These are phyloP conservation scores for Papilio elwesi DNA, from an alignment of 2,888 invertebrate species.

Conservation along the genomic window DNA sequence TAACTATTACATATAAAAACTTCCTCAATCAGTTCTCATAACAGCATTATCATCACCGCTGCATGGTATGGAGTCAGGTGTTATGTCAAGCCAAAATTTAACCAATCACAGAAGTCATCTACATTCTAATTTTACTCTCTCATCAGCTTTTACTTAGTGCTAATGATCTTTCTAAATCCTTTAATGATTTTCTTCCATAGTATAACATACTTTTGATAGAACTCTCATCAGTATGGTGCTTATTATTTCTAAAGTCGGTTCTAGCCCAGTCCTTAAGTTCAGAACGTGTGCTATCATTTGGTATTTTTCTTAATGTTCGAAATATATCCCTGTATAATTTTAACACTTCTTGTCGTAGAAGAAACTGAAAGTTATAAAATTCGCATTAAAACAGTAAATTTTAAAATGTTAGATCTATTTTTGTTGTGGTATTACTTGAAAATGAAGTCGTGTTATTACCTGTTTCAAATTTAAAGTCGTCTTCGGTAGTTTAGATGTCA, in stretches of 20 bases:
- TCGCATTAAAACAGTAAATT: not conserved
- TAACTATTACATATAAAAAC: too few relatives aligned
- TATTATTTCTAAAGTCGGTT: conserved; percentile 89
- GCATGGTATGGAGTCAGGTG: too few relatives aligned
- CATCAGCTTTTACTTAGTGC: conserved; percentile 80
- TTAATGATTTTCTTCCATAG: conserved; percentile 88
- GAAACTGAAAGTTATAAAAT: conserved; percentile 86
- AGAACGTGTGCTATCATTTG: conserved; percentile 84
- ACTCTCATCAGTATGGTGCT: conserved; percentile 88
- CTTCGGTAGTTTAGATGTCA: conserved; percentile 76
- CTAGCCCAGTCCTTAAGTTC: conserved; percentile 90
- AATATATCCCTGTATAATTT: conserved; percentile 90
- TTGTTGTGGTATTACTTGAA: not conserved
- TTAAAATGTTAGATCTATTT: not conserved
- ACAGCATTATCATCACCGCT: too few relatives aligned
- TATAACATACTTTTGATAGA: conserved; percentile 88
- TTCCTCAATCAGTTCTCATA: too few relatives aligned
- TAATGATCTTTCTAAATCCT: conserved; percentile 87
- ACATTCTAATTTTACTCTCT: not conserved
- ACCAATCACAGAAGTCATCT: not conserved
- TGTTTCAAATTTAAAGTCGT: conserved; percentile 85
- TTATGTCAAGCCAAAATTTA: too few relatives aligned
- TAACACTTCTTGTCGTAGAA: conserved; percentile 90
- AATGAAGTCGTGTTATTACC: conserved; percentile 62
- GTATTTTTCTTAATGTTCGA: conserved; percentile 86